A percentile compares a stretch with the other conserved stretches of the same genome.
These are phyloP conservation scores for Sinocyclocheilus anshuiensis DNA, from an alignment of 2,113 vertebrate genomes.

Conservation along the genomic window DNA sequence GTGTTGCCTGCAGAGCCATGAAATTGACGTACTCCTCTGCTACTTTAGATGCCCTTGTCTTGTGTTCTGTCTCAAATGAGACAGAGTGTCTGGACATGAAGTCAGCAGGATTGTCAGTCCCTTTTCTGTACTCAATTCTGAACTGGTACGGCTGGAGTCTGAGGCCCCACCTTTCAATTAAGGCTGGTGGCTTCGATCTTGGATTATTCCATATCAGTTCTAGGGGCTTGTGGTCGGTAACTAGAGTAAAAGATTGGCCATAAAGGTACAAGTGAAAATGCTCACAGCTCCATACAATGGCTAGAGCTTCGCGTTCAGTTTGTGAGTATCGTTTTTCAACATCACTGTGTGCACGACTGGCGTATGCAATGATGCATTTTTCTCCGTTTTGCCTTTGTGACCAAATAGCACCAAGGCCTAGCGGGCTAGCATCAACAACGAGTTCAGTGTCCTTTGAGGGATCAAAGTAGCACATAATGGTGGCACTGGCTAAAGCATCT, in stretches of 20 bases:
- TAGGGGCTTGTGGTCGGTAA: slow-evolving; percentile 49
- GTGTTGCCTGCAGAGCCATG: no score
- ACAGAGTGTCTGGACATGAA: slow-evolving; percentile 42
- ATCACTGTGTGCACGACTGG: slow-evolving; percentile 11
- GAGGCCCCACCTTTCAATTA: no score
- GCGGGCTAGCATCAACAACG: slow-evolving; percentile 13
- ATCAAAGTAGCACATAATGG: slow-evolving; percentile 38
- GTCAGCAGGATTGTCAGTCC: slow-evolving; percentile 48
- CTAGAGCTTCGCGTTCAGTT: slow-evolving; percentile 39
- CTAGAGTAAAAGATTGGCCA: slow-evolving; percentile 35
- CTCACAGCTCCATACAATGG: slow-evolving; percentile 44
- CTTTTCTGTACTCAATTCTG: slow-evolving; percentile 46
- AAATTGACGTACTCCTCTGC: no score
- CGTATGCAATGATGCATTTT: slow-evolving; percentile 37
- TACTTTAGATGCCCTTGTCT: background rate
- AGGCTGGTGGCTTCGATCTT: slow-evolving; percentile 36
- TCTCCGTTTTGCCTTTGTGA: slow-evolving; percentile 10
- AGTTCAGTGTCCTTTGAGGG: slow-evolving; percentile 19
- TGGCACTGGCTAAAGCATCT: slow-evolving; percentile 27
- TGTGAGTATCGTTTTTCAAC: background rate
- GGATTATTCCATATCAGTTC: slow-evolving; percentile 55
- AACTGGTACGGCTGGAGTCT: slow-evolving; percentile 50
- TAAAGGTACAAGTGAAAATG: slow-evolving; percentile 46
- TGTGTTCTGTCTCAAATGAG: background rate
- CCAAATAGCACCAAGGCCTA: slow-evolving; percentile 45